Evolutionary conservation across 2,113 vertebrate species (phyloP).

Genomic region (Campylomormyrus tamandua): DNA sequence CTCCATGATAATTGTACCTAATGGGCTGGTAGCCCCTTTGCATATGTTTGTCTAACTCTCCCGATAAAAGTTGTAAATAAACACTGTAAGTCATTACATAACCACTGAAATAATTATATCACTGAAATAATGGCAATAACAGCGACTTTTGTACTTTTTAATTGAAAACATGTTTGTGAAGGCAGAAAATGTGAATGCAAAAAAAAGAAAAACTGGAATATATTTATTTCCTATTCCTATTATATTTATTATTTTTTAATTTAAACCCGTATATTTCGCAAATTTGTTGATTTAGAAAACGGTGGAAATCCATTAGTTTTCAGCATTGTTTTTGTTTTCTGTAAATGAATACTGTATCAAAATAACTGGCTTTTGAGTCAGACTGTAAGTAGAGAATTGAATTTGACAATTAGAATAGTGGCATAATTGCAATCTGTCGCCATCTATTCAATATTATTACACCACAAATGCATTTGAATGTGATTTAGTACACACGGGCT

Average conservation of each 20-base stretch:
- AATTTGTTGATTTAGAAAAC: background rate
- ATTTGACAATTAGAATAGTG: slow-evolving; percentile 26
- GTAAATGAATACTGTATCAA: background rate
- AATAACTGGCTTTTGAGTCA: slow-evolving; percentile 22
- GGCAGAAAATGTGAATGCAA: background rate
- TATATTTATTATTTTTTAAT: background rate
- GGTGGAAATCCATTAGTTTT: background rate
- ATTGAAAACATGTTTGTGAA: background rate
- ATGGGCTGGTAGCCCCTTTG: slow-evolving; percentile 34
- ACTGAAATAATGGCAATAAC: background rate
- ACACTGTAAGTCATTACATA: background rate
- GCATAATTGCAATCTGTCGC: slow-evolving; percentile 28
- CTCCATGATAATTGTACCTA: slow-evolving; percentile 39
- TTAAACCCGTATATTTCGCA: background rate
- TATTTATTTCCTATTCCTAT: background rate
- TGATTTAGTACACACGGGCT: slow-evolving; percentile 29
- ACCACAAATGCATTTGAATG: slow-evolving; percentile 27
- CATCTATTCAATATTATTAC: slow-evolving; percentile 23
- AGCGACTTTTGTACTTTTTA: background rate
- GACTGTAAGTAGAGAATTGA: slow-evolving; percentile 17
- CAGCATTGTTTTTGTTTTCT: background rate
- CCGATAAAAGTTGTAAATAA: slow-evolving; percentile 4
- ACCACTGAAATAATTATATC: background rate
- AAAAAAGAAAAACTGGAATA: background rate
- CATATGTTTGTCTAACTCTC: background rate